These are phyloP conservation scores for Pteria penguin DNA, from an alignment of 2,888 invertebrate genomes.

Conservation along the genomic window DNA sequence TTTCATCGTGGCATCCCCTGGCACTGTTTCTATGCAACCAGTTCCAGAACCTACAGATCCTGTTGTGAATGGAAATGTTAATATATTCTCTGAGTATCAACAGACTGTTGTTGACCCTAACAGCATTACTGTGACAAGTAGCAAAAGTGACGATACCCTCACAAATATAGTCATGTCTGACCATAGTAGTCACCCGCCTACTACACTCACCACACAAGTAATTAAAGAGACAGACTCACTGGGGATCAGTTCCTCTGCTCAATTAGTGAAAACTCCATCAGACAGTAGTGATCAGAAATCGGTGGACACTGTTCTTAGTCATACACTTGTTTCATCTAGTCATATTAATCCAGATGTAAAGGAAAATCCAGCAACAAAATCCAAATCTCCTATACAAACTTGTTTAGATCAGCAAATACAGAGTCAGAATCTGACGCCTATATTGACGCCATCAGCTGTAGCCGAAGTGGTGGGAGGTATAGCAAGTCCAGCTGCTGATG, in stretches of 20 bases:
- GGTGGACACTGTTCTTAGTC: not conserved
- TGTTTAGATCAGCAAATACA: not conserved
- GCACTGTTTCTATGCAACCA: slow-evolving; percentile 23
- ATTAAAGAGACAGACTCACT: not conserved
- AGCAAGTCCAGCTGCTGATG: slow-evolving; percentile 53
- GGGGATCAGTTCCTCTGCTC: not conserved
- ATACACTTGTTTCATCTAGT: not conserved
- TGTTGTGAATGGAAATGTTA: not conserved
- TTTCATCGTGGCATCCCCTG: not conserved
- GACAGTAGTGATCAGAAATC: not conserved
- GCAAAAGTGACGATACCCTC: not conserved
- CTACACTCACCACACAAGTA: not conserved
- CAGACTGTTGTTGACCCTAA: not conserved
- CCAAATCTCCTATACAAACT: not conserved
- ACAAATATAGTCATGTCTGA: not conserved
- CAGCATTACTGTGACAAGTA: slow-evolving; percentile 15
- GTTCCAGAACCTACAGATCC: not conserved
- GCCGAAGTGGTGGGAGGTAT: slow-evolving; percentile 55
- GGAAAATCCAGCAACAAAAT: not conserved
- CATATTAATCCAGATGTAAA: not conserved
- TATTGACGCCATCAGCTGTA: slow-evolving; percentile 42
- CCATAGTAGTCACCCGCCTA: not conserved
- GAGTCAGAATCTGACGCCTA: slow-evolving; percentile 1
- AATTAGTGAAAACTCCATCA: not conserved
- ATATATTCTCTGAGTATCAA: not conserved